A percentile compares a stretch with the other conserved stretches of the same genome.
Evolutionary conservation across 2,797 vertebrate species (phyloP).

Genomic region (Amblyraja radiata): DNA sequence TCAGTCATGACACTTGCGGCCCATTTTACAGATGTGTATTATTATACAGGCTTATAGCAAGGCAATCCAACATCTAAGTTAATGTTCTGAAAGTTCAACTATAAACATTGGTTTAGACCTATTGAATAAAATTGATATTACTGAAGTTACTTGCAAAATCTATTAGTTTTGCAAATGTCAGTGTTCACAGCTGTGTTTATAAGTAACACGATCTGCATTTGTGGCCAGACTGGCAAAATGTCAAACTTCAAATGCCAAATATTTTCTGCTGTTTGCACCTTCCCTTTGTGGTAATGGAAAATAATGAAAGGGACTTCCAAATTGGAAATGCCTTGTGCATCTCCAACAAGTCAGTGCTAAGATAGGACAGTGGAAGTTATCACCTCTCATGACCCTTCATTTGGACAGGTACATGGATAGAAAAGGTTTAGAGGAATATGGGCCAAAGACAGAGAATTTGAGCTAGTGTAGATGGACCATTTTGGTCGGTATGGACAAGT

Average conservation of each 20-base stretch:
- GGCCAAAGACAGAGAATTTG: too few species aligned
- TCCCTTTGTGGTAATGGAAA: background rate
- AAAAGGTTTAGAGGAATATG: too few species aligned
- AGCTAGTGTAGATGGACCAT: too few species aligned
- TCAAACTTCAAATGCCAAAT: slow-evolving; percentile 1
- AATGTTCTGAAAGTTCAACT: background rate
- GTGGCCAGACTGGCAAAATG: slow-evolving; percentile 24
- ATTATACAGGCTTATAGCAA: background rate
- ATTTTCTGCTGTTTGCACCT: slow-evolving; percentile 12
- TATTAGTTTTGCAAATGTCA: slow-evolving; percentile 10
- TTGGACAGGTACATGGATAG: too few species aligned
- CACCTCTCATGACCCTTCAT: background rate
- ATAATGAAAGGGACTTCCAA: background rate
- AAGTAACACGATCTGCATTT: background rate
- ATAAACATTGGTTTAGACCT: background rate
- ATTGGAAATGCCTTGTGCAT: background rate
- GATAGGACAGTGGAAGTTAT: background rate
- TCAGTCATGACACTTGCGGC: background rate
- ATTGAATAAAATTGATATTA: slow-evolving; percentile 5
- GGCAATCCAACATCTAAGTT: background rate
- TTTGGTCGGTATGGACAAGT: too few species aligned
- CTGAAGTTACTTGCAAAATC: background rate
- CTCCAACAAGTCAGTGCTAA: background rate
- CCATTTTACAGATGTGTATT: background rate
- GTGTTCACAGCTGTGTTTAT: slow-evolving; percentile 14